Percentiles rank a stretch among this genome's conserved stretches.
These are phyloP conservation scores for Drosophila quasianomalipes DNA, from an alignment of 2,888 invertebrate species.

Conservation along the genomic window DNA sequence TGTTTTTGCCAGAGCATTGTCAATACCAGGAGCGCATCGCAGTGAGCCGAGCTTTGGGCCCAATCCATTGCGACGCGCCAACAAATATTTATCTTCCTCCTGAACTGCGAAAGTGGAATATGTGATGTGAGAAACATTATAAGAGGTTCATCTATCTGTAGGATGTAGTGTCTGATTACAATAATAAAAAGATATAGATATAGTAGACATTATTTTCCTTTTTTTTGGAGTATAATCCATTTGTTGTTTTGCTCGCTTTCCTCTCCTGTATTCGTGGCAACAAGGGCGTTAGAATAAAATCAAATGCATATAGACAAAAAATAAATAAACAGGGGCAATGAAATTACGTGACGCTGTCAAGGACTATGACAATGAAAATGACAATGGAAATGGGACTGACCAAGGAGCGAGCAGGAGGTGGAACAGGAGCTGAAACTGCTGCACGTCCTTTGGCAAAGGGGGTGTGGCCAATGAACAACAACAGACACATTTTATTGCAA, in stretches of 20 bases:
- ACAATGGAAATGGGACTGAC: conserved; percentile 26
- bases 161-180: neutral
- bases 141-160: neutral
- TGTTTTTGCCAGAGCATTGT: conserved; percentile 3
- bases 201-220: neutral
- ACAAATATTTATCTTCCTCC: neutral
- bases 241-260: conserved; percentile 11
- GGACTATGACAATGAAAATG: conserved; percentile 58
- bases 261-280: conserved; percentile 9
- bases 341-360: conserved; percentile 75
- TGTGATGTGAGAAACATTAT: neutral
- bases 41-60: conserved; percentile 17
- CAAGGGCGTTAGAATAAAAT: conserved; percentile 32
- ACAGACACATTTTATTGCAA: conserved; percentile 81
- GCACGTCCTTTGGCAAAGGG: conserved; percentile 80
- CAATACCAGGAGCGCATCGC: conserved; percentile 20
- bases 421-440: conserved; percentile 8
- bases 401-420: conserved; percentile 40
- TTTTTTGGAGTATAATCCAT: neutral
- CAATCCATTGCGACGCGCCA: neutral
- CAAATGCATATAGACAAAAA: conserved; percentile 48
- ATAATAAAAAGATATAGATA: neutral
- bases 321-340: conserved; percentile 66
- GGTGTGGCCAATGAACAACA: conserved; percentile 75
- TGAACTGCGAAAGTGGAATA: neutral